A percentile compares a stretch with the other conserved stretches of the same genome.
Conservation (phyloP, 1,140 invertebrate species). For the Pseudomyrmex sp. region DNA sequence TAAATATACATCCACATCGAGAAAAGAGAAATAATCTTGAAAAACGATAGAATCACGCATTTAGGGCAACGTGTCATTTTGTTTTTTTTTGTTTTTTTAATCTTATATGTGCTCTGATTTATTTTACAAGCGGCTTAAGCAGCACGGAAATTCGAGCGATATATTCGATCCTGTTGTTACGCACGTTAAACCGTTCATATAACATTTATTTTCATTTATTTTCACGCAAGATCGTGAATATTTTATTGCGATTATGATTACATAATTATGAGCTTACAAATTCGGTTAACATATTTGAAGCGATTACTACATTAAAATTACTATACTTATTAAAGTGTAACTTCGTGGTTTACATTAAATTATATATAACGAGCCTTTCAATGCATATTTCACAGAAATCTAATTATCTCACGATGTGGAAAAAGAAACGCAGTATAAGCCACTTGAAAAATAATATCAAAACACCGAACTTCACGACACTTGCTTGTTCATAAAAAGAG, state of each 20-base stretch:
- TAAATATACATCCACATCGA: not conserved
- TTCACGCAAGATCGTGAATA: too few relatives aligned
- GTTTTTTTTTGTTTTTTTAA: too few relatives aligned
- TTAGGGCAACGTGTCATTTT: not conserved
- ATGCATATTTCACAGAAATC: not conserved
- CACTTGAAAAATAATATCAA: not conserved
- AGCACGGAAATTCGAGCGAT: too few relatives aligned
- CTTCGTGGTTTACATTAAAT: not conserved
- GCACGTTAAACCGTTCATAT: too few relatives aligned
- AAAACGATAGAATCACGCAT: not conserved
- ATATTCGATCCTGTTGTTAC: too few relatives aligned
- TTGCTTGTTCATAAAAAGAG: not conserved
- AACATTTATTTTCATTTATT: too few relatives aligned
- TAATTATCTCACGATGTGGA: not conserved
- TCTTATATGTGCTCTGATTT: not conserved
- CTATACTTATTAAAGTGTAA: too few relatives aligned
- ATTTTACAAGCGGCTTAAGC: not conserved
- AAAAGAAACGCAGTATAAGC: too few relatives aligned
- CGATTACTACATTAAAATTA: not conserved
- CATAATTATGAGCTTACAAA: too few relatives aligned
- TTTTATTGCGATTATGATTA: too few relatives aligned
- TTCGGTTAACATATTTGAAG: not conserved
- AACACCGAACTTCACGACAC: too few relatives aligned
- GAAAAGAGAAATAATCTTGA: not conserved
- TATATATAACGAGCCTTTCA: not conserved